A percentile compares a stretch with the other conserved stretches of the same genome.
phyloP scores from a whole-genome alignment of 2,888 invertebrate genomes.

The Achlya flavicornis region DNA sequence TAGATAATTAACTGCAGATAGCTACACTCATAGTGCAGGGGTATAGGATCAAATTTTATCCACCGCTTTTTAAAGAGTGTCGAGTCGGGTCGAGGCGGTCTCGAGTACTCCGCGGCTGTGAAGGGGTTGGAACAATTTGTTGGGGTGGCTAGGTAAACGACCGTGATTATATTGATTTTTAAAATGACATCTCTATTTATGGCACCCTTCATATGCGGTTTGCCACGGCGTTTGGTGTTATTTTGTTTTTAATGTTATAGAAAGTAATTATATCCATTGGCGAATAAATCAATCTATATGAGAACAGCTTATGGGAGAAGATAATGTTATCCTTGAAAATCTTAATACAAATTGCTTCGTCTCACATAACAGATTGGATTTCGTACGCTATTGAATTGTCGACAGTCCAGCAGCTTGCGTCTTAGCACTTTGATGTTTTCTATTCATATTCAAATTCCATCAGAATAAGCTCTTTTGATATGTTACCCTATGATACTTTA shows the following conservation, averaged over 20 bases:
- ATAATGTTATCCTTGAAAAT: background rate
- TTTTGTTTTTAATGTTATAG: constrained; percentile 13
- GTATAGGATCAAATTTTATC: constrained; percentile 75
- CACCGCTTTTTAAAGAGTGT: constrained; percentile 75
- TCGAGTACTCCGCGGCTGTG: constrained; percentile 54
- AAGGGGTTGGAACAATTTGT: constrained; percentile 77
- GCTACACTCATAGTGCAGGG: constrained; percentile 63
- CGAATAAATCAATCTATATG: background rate
- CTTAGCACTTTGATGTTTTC: constrained; percentile 32
- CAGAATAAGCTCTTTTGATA: constrained; percentile 54
- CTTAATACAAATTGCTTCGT: background rate
- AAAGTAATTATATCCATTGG: background rate
- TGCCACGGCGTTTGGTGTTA: constrained; percentile 4
- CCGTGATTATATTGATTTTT: constrained; percentile 80
- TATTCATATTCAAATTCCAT: constrained; percentile 61
- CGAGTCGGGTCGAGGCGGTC: constrained; percentile 53
- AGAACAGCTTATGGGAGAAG: background rate
- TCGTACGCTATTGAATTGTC: background rate
- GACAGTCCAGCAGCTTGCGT: background rate
- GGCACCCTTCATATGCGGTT: constrained; percentile 40
- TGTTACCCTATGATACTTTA: constrained; percentile 44
- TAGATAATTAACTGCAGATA: constrained; percentile 83
- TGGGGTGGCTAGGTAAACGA: constrained; percentile 75
- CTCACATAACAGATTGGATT: background rate
- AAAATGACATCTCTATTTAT: constrained; percentile 61